Evolutionary conservation across 1,140 invertebrate species (phyloP).

Genomic region (Melitaea cinxia): DNA sequence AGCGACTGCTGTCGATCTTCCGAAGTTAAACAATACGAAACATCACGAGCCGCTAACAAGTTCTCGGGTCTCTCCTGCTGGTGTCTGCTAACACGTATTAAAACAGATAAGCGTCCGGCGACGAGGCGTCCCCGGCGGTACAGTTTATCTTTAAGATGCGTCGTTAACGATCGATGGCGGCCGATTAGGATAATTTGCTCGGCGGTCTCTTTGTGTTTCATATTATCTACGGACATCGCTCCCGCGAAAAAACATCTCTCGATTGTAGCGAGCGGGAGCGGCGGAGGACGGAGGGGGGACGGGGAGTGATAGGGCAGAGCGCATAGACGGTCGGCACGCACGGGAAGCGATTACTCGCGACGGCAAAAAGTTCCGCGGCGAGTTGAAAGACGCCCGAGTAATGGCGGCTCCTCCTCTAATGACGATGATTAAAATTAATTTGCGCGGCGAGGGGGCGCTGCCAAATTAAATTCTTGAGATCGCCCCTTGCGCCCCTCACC

Average conservation of each 20-base stretch:
- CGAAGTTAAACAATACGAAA: too few species aligned
- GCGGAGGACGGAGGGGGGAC: neutral
- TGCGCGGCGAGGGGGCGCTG: constrained; percentile 47
- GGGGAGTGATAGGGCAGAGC: neutral
- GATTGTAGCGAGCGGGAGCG: constrained; percentile 9
- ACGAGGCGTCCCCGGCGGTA: neutral
- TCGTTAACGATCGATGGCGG: constrained; percentile 18
- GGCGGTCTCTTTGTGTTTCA: constrained; percentile 19
- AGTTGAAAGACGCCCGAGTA: constrained; percentile 41
- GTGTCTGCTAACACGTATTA: neutral
- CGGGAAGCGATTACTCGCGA: constrained; percentile 22
- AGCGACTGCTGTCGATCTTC: neutral
- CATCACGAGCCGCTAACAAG: neutral
- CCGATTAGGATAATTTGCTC: constrained; percentile 33
- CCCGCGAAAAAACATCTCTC: constrained; percentile 19
- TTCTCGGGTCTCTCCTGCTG: neutral
- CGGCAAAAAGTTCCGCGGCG: constrained; percentile 45
- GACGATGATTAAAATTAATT: constrained; percentile 77
- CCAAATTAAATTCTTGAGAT: constrained; percentile 58
- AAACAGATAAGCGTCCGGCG: neutral
- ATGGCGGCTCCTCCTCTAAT: constrained; percentile 56
- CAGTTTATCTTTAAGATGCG: constrained; percentile 7
- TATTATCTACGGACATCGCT: constrained; percentile 25
- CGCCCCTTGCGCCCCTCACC: constrained; percentile 18
- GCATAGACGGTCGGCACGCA: constrained; percentile 1